A percentile compares a stretch with the other conserved stretches of the same genome.
Evolutionary conservation across 2,113 vertebrate genomes (phyloP).

Genomic region (Apus apus): DNA sequence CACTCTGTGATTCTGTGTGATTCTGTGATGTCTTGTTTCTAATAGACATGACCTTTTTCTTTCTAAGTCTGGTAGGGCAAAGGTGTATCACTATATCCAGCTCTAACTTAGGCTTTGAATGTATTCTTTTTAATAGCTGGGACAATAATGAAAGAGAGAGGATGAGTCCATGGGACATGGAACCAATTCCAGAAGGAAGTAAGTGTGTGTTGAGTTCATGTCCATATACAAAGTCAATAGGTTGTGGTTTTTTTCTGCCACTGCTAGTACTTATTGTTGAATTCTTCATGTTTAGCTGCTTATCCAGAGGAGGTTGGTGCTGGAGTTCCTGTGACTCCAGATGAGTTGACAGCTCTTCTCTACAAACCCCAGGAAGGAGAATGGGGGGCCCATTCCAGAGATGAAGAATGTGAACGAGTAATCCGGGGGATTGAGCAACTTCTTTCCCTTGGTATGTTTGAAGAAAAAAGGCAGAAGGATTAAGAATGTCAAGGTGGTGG

Average conservation of each 20-base stretch:
- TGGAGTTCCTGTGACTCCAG: conserved; percentile 91
- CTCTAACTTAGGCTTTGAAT: background rate
- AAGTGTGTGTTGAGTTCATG: conserved; percentile 56
- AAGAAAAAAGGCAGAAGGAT: background rate
- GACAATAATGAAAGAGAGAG: conserved; percentile 96
- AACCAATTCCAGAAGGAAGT: conserved; percentile 97
- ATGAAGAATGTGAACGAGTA: conserved; percentile 93
- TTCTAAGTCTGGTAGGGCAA: background rate
- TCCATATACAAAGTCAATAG: background rate
- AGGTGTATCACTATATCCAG: background rate
- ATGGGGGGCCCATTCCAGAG: conserved; percentile 90
- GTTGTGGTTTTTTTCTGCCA: background rate
- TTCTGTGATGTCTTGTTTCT: background rate
- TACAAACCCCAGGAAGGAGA: conserved; percentile 96
- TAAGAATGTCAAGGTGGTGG: fast-evolving
- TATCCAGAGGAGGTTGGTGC: conserved; percentile 92
- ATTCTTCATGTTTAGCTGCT: conserved; percentile 70
- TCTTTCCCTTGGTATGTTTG: conserved; percentile 86
- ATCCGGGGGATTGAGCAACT: conserved; percentile 90
- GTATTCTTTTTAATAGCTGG: conserved; percentile 81
- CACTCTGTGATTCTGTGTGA: too few species aligned
- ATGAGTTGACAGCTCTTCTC: conserved; percentile 89
- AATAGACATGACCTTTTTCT: background rate
- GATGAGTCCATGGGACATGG: conserved; percentile 99
- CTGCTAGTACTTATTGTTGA: conserved; percentile 22